Percentiles rank a stretch among this genome's conserved stretches.
Conservation (phyloP, 2,113 vertebrate species). For the Ahaetulla prasina region DNA sequence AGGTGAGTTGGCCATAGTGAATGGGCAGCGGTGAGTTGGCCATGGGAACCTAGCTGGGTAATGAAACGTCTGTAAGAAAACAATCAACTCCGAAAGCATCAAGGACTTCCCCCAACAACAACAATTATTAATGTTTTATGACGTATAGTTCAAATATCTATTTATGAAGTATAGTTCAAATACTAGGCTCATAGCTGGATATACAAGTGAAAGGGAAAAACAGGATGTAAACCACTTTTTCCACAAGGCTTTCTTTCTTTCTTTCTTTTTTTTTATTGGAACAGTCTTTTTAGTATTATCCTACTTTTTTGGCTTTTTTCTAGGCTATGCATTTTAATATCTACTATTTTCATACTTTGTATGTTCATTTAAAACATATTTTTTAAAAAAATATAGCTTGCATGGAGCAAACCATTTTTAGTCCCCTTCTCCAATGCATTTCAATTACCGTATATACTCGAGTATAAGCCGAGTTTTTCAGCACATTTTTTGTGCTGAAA, state of each 20-base stretch:
- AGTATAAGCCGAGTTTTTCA: too few species aligned
- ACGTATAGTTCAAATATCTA: neutral
- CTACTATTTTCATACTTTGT: neutral
- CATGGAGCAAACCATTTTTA: neutral
- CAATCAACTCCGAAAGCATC: neutral
- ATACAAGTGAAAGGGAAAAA: neutral
- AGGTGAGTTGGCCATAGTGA: neutral
- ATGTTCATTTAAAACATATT: neutral
- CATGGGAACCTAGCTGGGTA: neutral
- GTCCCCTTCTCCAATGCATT: neutral
- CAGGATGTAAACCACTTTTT: neutral
- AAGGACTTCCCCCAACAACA: neutral
- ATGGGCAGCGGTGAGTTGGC: neutral
- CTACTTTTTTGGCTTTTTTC: neutral
- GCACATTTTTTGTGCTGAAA: too few species aligned
- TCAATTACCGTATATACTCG: too few species aligned
- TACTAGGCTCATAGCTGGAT: neutral
- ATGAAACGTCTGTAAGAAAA: neutral
- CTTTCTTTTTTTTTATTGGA: neutral
- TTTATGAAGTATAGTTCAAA: neutral
- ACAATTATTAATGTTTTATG: neutral
- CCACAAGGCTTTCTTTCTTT: neutral
- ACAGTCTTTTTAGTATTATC: neutral
- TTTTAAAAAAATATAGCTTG: neutral
- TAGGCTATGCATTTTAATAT: neutral